Evolutionary conservation across 2,797 vertebrate species (phyloP).

Genomic region (Bradypodion ventrale): DNA sequence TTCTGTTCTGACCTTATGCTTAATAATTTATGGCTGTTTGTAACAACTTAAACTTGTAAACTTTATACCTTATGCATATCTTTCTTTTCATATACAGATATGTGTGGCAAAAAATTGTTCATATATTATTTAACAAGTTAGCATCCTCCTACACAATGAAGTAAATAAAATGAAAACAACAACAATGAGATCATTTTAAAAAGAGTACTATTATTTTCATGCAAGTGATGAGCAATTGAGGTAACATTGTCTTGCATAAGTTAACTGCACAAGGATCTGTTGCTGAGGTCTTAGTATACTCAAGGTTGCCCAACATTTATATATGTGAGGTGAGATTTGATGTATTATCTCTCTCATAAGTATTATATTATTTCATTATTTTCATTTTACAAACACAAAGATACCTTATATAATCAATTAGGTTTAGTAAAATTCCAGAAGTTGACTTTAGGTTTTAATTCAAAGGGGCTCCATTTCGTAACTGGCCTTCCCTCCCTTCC

Average conservation of each 20-base stretch:
- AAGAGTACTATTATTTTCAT: neutral
- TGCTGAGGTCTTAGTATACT: neutral
- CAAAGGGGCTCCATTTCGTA: neutral
- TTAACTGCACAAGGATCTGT: no score
- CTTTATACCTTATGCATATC: neutral
- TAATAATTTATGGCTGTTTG: neutral
- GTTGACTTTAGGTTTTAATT: no score
- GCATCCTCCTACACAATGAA: neutral
- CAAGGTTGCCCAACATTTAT: neutral
- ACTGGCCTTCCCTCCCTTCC: neutral
- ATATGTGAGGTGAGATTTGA: neutral
- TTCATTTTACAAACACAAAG: neutral
- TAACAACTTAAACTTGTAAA: neutral
- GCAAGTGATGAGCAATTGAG: neutral
- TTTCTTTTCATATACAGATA: neutral
- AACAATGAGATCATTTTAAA: neutral
- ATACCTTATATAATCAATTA: neutral
- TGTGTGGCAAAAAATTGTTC: no score
- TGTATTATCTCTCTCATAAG: no score
- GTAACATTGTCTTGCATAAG: neutral
- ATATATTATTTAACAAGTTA: neutral
- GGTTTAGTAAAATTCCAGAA: neutral
- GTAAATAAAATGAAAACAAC: neutral
- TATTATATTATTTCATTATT: neutral
- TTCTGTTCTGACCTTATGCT: neutral